These are phyloP conservation scores for Apodemia mormo DNA, from an alignment of 2,888 invertebrate genomes.

Conservation along the genomic window DNA sequence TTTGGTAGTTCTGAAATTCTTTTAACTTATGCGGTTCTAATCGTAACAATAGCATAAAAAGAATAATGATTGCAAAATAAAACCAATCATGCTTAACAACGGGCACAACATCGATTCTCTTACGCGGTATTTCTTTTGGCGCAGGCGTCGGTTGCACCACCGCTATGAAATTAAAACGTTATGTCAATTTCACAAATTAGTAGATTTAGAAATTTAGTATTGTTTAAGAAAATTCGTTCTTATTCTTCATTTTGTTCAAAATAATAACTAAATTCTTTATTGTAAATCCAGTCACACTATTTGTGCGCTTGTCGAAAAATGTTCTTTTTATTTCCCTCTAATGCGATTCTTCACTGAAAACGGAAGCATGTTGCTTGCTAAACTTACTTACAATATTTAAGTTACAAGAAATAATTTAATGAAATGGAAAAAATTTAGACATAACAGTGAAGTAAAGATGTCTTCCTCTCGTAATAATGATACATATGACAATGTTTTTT, in stretches of 20 bases:
- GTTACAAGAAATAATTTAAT: too few species aligned
- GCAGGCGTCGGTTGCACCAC: slow-evolving; percentile 54
- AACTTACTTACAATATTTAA: too few species aligned
- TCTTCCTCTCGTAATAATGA: too few species aligned
- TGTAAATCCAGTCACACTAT: too few species aligned
- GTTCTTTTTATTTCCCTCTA: too few species aligned
- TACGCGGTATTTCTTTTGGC: slow-evolving; percentile 61
- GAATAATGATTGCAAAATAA: slow-evolving; percentile 27
- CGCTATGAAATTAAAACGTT: slow-evolving; percentile 49
- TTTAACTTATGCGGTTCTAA: background rate
- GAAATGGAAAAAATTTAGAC: too few species aligned
- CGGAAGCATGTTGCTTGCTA: too few species aligned
- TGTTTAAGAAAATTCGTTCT: slow-evolving; percentile 29
- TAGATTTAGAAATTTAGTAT: slow-evolving; percentile 25
- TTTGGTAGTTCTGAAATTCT: background rate
- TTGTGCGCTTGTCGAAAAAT: too few species aligned
- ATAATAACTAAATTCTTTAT: too few species aligned
- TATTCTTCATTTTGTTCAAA: background rate
- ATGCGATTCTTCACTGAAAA: too few species aligned
- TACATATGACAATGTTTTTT: too few species aligned
- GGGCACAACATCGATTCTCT: slow-evolving; percentile 50
- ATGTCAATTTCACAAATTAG: slow-evolving; percentile 16
- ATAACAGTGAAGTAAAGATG: too few species aligned
- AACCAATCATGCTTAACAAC: slow-evolving; percentile 39
- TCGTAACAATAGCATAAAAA: background rate